Evolutionary conservation across 1,140 invertebrate species (phyloP).

Genomic region (Drosophila sp.): DNA sequence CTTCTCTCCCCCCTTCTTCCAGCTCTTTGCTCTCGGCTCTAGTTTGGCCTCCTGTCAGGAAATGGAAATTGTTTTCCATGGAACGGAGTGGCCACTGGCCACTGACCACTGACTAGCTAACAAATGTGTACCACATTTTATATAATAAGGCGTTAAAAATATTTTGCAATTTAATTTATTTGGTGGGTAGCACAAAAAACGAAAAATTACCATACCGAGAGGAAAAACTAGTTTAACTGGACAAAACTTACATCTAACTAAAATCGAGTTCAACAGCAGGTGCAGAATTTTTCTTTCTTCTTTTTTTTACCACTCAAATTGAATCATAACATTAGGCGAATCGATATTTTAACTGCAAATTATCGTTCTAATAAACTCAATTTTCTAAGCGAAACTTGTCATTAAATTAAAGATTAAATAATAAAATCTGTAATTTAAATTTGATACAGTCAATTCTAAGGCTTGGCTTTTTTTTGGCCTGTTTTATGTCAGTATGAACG

Average conservation of each 20-base stretch:
- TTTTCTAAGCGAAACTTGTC: not conserved
- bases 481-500: too few species aligned
- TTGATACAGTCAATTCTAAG: not conserved
- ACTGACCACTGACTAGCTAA: constrained; percentile 19
- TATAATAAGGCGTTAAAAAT: constrained; percentile 78
- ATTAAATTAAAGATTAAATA: not conserved
- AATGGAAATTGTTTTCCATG: constrained; percentile 79
- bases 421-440: not conserved
- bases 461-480: not conserved
- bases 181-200: constrained; percentile 16
- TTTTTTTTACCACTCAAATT: not conserved
- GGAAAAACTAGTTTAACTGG: constrained; percentile 11
- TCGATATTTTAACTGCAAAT: not conserved
- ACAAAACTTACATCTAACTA: not conserved
- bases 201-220: constrained; percentile 16
- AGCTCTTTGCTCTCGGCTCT: not conserved
- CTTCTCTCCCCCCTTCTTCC: not conserved
- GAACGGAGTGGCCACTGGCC: constrained; percentile 20
- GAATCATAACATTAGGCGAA: not conserved
- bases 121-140: constrained; percentile 75
- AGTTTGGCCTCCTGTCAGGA: constrained; percentile 54
- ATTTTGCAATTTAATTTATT: constrained; percentile 78
- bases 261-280: constrained; percentile 1
- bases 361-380: not conserved
- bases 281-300: not conserved